Evolutionary conservation across 2,888 invertebrate species (phyloP), one percentile per base, ranked within the genome.

Genomic region (Dilophus febrilis): DNA sequence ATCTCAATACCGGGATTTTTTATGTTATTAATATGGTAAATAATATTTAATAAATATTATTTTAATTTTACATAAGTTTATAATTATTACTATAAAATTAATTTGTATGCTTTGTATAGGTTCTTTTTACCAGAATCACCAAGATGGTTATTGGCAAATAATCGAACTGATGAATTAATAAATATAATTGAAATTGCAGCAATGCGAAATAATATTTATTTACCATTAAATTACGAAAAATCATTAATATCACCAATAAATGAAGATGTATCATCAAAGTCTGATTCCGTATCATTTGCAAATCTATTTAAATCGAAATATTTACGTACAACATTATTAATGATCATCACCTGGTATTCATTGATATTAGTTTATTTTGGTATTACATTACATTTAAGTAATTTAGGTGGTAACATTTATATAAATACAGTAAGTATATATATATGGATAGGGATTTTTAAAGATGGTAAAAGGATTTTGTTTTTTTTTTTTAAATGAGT

Each of bases 291-390:
- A 40, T 74, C 73, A 37, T 64, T 79, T 2, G 48, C 68, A 27
- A 74, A 81, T 53, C 66, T 82, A 1, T 78, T 81, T 53, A 70
- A 67, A 51, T 72, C 74, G 28, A 58, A 61, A 44, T 69, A 81
- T 50, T 61, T 74, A 47, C 75, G 71, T 51, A 74, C 73, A 45
- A 81, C 82, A 0, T 61, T 77, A 17, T 70, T 79, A 41, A 64
- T 79, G 17, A 73, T 78, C 48, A 53, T 79, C 26, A 69, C 76
- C 37, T 84, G 83, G 83, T 75, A 80, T 54, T 67, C 74, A 22
- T 72, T 81, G 54, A 79, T 83, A 43, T 70, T 83, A 36, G 74
- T 79, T 1, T 84, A 84, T 56, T 84, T 83, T 48, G 84, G 83
- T 3, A 61, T 84, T n/a, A 70, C 81, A 37, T 60, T 84, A 37